Evolutionary conservation across 2,797 vertebrate species (phyloP).

Genomic region (Thaleichthys pacificus): DNA sequence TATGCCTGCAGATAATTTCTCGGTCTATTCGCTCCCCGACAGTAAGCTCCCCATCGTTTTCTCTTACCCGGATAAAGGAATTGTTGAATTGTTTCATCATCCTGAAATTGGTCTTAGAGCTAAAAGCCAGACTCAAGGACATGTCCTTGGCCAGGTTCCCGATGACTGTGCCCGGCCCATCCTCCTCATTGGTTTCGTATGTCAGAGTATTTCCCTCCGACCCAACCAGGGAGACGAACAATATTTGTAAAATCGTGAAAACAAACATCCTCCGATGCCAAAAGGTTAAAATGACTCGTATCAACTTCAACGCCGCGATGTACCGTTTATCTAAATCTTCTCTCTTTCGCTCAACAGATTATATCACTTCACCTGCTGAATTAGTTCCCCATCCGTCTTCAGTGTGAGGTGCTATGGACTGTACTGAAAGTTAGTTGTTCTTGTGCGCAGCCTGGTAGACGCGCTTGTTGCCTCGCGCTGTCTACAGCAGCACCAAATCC

Average conservation of each 20-base stretch:
- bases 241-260: slow-evolving; percentile 55
- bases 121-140: slow-evolving; percentile 79
- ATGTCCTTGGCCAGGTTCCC: slow-evolving; percentile 92
- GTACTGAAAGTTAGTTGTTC: slow-evolving; percentile 71
- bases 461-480: slow-evolving; percentile 69
- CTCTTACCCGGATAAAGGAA: slow-evolving; percentile 87
- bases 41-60: slow-evolving; percentile 88
- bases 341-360: slow-evolving; percentile 28
- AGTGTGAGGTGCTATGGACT: slow-evolving; percentile 61
- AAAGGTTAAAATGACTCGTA: slow-evolving; percentile 41
- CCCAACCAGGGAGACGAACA: slow-evolving; percentile 58
- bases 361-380: slow-evolving; percentile 51
- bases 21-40: slow-evolving; percentile 89
- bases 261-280: slow-evolving; percentile 68
- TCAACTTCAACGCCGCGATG: slow-evolving; percentile 50
- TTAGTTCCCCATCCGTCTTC: slow-evolving; percentile 50
- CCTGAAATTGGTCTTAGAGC: slow-evolving; percentile 82
- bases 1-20: slow-evolving; percentile 85
- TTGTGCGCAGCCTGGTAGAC: slow-evolving; percentile 60
- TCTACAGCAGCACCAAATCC: slow-evolving; percentile 67
- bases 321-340: slow-evolving; percentile 38
- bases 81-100: slow-evolving; percentile 89
- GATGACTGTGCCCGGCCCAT: slow-evolving; percentile 87
- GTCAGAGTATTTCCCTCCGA: slow-evolving; percentile 85
- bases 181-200: slow-evolving; percentile 91